These are phyloP conservation scores for Lepidurus arcticus DNA, from an alignment of 1,140 invertebrate genomes.

Conservation along the genomic window DNA sequence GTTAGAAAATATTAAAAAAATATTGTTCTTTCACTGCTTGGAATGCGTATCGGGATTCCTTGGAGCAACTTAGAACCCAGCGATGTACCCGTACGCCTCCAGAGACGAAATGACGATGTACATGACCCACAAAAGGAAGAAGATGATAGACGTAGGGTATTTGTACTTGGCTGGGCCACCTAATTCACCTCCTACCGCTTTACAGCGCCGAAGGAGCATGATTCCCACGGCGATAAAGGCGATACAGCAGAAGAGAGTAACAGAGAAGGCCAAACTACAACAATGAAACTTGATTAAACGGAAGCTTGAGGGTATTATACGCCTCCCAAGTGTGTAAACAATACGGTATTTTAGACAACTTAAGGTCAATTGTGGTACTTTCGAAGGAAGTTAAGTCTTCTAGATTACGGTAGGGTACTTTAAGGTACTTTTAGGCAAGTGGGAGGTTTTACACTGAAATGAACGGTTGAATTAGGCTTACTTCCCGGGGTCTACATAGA, in stretches of 20 bases:
- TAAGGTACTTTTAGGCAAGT: background rate
- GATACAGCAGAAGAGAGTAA: constrained; percentile 43
- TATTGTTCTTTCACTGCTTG: background rate
- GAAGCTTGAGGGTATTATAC: background rate
- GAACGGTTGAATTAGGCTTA: constrained; percentile 35
- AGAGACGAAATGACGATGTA: constrained; percentile 57
- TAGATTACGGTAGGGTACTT: background rate
- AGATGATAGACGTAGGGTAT: constrained; percentile 48
- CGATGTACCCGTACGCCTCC: constrained; percentile 51
- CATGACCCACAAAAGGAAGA: constrained; percentile 54
- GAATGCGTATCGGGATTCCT: background rate
- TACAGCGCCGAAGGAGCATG: constrained; percentile 50
- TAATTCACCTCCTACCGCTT: constrained; percentile 53
- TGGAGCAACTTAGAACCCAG: constrained; percentile 49
- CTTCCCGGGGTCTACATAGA: constrained; percentile 41
- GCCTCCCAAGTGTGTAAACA: background rate
- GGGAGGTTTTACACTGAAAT: background rate
- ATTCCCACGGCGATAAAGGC: constrained; percentile 43
- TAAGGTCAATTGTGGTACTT: background rate
- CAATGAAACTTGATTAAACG: background rate
- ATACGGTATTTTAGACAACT: background rate
- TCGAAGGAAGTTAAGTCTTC: background rate
- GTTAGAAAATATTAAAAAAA: background rate
- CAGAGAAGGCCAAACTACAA: constrained; percentile 42
- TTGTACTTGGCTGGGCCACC: constrained; percentile 52